These are phyloP conservation scores for Platygyra sinensis DNA, from an alignment of 64 coral and sea anemone species.

Conservation along the genomic window DNA sequence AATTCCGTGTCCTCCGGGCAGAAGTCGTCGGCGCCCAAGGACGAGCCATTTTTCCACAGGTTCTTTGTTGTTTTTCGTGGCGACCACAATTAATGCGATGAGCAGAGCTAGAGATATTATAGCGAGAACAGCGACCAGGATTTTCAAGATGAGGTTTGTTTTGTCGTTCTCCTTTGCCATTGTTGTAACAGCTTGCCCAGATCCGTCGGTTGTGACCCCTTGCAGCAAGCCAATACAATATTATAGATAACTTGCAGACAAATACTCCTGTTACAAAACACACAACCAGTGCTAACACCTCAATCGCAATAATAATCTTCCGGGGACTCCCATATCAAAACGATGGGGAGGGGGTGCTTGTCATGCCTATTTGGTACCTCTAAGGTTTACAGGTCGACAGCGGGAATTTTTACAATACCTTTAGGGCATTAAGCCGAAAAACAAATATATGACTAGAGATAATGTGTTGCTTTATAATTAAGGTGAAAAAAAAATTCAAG, in stretches of 20 bases:
- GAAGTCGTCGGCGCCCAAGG: background rate
- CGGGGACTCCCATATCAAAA: no score
- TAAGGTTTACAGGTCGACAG: no score
- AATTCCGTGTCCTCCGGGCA: background rate
- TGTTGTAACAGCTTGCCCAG: background rate
- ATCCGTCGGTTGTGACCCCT: background rate
- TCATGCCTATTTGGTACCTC: no score
- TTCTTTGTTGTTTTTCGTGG: background rate
- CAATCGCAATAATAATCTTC: no score
- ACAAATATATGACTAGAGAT: no score
- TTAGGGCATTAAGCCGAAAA: no score
- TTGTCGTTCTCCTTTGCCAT: background rate
- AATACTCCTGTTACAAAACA: background rate
- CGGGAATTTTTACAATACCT: no score
- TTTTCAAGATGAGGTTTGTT: slow-evolving; percentile 23
- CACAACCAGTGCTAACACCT: no score
- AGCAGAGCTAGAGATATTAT: slow-evolving; percentile 40
- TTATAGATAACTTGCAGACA: background rate
- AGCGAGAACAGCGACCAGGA: slow-evolving; percentile 6
- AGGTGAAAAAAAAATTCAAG: no score
- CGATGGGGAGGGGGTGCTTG: no score
- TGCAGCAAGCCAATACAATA: background rate
- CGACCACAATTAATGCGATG: slow-evolving; percentile 56
- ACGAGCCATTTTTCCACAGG: background rate
- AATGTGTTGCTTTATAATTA: no score